These are phyloP conservation scores for Sinopyrophorus schimmeli DNA, from an alignment of 2,888 invertebrate species.

Conservation along the genomic window DNA sequence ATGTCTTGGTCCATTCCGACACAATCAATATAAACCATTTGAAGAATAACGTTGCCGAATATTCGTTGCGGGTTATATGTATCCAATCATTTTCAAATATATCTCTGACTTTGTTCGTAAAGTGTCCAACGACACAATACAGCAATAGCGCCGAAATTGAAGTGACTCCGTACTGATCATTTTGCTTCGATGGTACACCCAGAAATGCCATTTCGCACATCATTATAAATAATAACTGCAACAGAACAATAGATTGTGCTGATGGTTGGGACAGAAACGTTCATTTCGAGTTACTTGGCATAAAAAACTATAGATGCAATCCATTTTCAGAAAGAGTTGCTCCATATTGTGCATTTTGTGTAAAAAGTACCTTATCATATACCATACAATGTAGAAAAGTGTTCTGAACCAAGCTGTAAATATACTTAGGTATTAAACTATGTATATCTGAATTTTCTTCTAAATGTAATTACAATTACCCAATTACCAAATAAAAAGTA, in stretches of 20 bases:
- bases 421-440: too few species aligned
- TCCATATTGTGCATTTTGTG: constrained; percentile 50
- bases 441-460: too few species aligned
- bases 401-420: too few species aligned
- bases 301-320: constrained; percentile 48
- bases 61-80: constrained; percentile 1
- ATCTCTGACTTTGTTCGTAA: constrained; percentile 47
- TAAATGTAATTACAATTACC: too few species aligned
- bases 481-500: too few species aligned
- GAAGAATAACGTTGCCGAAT: constrained; percentile 33
- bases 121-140: constrained; percentile 52
- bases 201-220: constrained; percentile 44
- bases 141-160: constrained; percentile 51
- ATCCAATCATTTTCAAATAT: constrained; percentile 41
- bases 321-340: constrained; percentile 48
- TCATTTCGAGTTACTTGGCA: constrained; percentile 46
- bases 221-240: constrained; percentile 50
- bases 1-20: constrained; percentile 77
- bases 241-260: constrained; percentile 17
- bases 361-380: too few species aligned
- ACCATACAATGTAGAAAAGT: too few species aligned
- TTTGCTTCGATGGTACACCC: constrained; percentile 35
- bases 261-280: background rate
- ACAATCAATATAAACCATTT: constrained; percentile 63
- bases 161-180: constrained; percentile 42